Conservation (phyloP, 2,888 invertebrate genomes). For the Drosophila prostipennis region DNA sequence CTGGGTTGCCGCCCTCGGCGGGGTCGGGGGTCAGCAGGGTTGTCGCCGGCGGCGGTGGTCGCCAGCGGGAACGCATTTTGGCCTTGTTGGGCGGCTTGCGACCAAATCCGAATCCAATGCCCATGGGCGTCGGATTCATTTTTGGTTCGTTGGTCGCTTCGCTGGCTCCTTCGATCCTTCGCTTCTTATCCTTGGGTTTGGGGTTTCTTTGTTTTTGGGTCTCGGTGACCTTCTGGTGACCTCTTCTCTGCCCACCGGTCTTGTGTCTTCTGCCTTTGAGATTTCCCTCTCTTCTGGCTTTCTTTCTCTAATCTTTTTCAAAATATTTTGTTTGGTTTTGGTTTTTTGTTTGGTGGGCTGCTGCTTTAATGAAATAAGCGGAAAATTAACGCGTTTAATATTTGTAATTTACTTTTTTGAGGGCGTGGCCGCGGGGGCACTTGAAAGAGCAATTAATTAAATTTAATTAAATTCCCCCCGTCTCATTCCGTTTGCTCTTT, state of each 20-base stretch:
- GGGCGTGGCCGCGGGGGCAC: slow-evolving; percentile 17
- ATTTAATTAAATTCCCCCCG: slow-evolving; percentile 5
- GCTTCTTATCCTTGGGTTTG: slow-evolving; percentile 1
- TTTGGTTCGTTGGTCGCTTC: slow-evolving; percentile 40
- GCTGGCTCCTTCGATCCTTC: slow-evolving; percentile 2
- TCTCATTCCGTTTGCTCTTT: slow-evolving; percentile 36
- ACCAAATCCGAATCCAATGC: slow-evolving; percentile 81
- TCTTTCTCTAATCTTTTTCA: background rate
- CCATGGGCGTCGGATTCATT: slow-evolving; percentile 82
- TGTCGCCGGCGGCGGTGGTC: slow-evolving; percentile 39
- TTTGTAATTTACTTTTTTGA: slow-evolving; percentile 3
- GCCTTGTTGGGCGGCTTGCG: slow-evolving; percentile 67
- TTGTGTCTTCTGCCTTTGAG: background rate
- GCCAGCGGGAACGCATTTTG: slow-evolving; percentile 64
- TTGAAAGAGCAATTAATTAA: slow-evolving; percentile 42
- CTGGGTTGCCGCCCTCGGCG: background rate
- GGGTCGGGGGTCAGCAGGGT: background rate
- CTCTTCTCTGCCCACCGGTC: background rate
- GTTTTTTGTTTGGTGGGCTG: slow-evolving; percentile 4
- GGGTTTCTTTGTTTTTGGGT: background rate
- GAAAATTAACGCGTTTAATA: slow-evolving; percentile 39
- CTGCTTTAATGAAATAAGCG: slow-evolving; percentile 41
- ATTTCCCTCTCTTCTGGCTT: background rate
- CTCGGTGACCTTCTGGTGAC: slow-evolving; percentile 1
- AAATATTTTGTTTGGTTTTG: background rate